Conservation (phyloP, 2,113 vertebrate species). For the Gopherus flavomarginatus region DNA sequence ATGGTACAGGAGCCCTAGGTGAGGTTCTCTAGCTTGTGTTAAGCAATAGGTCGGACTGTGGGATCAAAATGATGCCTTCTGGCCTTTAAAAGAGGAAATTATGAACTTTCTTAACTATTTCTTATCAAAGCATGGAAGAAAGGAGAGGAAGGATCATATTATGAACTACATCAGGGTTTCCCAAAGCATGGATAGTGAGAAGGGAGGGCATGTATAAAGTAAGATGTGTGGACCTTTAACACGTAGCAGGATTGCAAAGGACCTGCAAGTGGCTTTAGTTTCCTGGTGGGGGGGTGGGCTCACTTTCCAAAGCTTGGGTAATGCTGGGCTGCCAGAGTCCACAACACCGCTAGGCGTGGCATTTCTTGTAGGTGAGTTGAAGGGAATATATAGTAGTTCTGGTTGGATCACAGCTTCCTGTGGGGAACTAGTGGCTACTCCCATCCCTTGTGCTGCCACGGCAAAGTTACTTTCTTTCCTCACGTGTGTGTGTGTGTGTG, state of each 20-base stretch:
- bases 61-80: not conserved
- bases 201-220: not conserved
- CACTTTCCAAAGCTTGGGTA: not conserved
- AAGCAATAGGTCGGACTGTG: not conserved
- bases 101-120: not conserved
- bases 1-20: not conserved
- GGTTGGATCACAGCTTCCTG: not conserved
- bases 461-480: not conserved
- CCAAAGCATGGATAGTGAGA: not conserved
- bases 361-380: not conserved
- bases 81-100: not conserved
- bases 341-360: not conserved
- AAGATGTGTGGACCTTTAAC: not conserved
- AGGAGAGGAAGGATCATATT: not conserved
- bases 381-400: not conserved
- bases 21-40: not conserved
- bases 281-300: not conserved
- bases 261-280: not conserved
- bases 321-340: not conserved
- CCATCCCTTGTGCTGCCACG: not conserved
- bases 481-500: not conserved
- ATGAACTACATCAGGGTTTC: not conserved
- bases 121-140: not conserved
- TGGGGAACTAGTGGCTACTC: not conserved
- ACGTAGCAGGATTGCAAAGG: not conserved